Evolutionary conservation across 2,797 vertebrate genomes (phyloP).

Genomic region (Echiichthys vipera): DNA sequence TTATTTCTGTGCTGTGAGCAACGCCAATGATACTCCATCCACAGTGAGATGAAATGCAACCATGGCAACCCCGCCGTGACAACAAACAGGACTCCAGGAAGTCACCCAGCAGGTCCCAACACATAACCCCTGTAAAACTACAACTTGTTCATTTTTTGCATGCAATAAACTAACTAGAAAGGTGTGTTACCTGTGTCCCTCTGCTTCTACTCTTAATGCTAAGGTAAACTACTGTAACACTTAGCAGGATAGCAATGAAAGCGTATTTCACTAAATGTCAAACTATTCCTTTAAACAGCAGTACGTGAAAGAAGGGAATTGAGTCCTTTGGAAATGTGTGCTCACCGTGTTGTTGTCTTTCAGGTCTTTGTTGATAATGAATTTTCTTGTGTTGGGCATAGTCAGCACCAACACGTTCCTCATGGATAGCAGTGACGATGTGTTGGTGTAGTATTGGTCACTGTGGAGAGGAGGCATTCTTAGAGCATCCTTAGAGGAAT

Average conservation of each 20-base stretch:
- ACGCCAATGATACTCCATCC: neutral
- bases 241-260: neutral
- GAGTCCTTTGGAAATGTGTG: neutral
- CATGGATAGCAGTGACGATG: constrained; percentile 71
- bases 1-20: neutral
- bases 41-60: neutral
- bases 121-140: no score
- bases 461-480: constrained; percentile 56
- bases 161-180: no score
- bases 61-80: neutral
- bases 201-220: neutral
- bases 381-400: constrained; percentile 81
- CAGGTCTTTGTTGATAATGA: constrained; percentile 66
- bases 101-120: neutral
- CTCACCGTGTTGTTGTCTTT: constrained; percentile 57
- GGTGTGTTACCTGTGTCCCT: neutral
- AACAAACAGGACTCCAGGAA: neutral
- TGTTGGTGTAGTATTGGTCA: constrained; percentile 81
- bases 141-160: no score
- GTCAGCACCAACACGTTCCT: constrained; percentile 86
- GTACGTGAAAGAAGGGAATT: neutral
- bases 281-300: neutral
- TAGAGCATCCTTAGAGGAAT: no score
- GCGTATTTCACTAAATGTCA: neutral
- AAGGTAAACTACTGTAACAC: neutral